Evolutionary conservation across 2,888 invertebrate genomes (phyloP).

Genomic region (Platypus cylindrus): DNA sequence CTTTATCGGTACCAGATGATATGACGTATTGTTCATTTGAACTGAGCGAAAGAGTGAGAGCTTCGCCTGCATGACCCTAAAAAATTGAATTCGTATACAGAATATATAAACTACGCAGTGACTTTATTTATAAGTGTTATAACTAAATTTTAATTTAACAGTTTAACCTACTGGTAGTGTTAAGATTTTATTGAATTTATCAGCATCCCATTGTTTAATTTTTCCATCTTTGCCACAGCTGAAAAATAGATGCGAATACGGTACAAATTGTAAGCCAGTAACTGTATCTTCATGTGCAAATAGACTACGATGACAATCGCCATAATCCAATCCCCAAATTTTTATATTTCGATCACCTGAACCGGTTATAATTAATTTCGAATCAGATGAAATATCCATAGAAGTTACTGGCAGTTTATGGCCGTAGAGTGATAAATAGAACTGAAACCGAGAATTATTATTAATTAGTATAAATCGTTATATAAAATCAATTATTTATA

Average conservation of each 20-base stretch:
- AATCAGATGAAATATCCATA: conserved; percentile 86
- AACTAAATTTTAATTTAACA: conserved; percentile 3
- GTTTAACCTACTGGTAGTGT: conserved; percentile 54
- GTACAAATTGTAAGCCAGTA: conserved; percentile 77
- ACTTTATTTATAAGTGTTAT: not conserved
- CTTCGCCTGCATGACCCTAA: conserved; percentile 74
- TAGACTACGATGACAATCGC: conserved; percentile 92
- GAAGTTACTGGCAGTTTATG: conserved; percentile 90
- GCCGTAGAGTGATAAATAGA: conserved; percentile 88
- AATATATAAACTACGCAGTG: not conserved
- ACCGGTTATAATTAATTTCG: conserved; percentile 78
- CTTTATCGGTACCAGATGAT: conserved; percentile 78
- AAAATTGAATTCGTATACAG: conserved; percentile 2
- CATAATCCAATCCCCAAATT: conserved; percentile 97
- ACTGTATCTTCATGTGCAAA: conserved; percentile 96
- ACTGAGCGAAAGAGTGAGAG: conserved; percentile 62
- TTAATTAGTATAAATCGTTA: no score
- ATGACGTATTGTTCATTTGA: conserved; percentile 67
- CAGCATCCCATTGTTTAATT: conserved; percentile 95
- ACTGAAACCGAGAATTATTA: no score
- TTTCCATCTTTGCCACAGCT: conserved; percentile 87
- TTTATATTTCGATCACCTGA: conserved; percentile 93
- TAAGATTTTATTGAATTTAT: conserved; percentile 80
- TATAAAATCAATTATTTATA: not conserved
- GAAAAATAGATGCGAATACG: conserved; percentile 86